Conservation (phyloP, 2,113 vertebrate genomes). For the Pelodiscus sinensis region DNA sequence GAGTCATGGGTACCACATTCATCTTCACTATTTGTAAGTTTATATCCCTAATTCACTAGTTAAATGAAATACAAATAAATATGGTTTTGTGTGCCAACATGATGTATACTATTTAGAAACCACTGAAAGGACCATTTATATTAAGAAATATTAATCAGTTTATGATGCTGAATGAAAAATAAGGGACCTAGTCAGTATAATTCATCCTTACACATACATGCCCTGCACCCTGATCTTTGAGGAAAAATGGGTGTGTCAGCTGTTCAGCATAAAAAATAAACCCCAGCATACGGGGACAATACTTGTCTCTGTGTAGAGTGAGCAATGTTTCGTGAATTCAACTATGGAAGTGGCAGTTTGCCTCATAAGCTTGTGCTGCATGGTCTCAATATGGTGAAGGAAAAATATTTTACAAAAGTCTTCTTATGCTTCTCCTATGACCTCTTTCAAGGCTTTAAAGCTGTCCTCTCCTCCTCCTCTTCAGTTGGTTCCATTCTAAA, state of each 20-base stretch:
- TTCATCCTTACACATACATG: constrained; percentile 63
- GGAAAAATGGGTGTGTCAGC: constrained; percentile 63
- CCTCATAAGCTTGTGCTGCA: constrained; percentile 72
- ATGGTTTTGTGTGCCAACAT: background rate
- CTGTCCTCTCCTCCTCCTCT: constrained; percentile 75
- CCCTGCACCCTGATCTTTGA: constrained; percentile 62
- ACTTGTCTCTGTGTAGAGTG: constrained; percentile 56
- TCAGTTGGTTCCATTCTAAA: constrained; percentile 59
- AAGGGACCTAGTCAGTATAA: constrained; percentile 30
- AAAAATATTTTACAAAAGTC: constrained; percentile 74
- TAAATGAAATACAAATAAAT: constrained; percentile 48
- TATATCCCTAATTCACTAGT: constrained; percentile 28
- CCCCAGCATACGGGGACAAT: constrained; percentile 66
- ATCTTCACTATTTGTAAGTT: constrained; percentile 25
- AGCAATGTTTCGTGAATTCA: constrained; percentile 69
- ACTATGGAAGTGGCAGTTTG: constrained; percentile 73
- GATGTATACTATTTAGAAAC: background rate
- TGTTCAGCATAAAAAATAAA: constrained; percentile 68
- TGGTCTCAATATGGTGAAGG: constrained; percentile 73
- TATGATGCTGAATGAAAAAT: background rate
- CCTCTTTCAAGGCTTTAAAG: constrained; percentile 77
- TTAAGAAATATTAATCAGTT: background rate
- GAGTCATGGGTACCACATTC: constrained; percentile 30
- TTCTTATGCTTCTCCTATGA: constrained; percentile 74
- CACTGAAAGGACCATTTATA: background rate